phyloP scores from a whole-genome alignment of 2,888 invertebrate species.

The Dasysyrphus albostriatus region DNA sequence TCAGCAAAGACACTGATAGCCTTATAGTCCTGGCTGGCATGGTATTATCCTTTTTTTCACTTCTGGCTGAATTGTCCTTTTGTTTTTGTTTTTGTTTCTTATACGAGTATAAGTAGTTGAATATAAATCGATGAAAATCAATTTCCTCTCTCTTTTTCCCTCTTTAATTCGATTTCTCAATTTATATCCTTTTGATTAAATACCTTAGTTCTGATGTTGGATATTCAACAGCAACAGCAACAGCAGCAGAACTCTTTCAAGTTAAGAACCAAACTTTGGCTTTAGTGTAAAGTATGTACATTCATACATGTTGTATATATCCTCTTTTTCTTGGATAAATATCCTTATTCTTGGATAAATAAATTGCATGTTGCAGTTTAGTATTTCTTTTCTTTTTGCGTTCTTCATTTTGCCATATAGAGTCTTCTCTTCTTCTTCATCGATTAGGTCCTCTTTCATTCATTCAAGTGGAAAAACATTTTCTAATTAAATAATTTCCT shows the following conservation, averaged over 20 bases:
- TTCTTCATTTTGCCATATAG: not conserved
- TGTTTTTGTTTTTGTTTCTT: not conserved
- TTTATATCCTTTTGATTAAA: conserved; percentile 69
- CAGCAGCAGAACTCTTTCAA: conserved; percentile 1
- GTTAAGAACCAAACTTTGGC: not conserved
- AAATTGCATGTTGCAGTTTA: conserved; percentile 51
- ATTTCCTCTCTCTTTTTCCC: conserved; percentile 11
- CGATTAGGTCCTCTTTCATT: conserved; percentile 11
- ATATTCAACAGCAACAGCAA: conserved; percentile 10
- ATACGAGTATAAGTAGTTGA: not conserved
- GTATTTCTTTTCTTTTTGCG: not conserved
- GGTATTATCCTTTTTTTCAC: not conserved
- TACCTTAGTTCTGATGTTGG: conserved; percentile 33
- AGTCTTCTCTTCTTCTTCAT: not conserved
- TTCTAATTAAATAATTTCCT: conserved; percentile 71
- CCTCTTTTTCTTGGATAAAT: not conserved
- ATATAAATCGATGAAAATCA: conserved; percentile 54
- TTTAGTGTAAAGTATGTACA: not conserved
- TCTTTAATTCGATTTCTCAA: conserved; percentile 66
- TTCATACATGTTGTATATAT: no score
- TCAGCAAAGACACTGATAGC: not conserved
- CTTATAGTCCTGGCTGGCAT: not conserved
- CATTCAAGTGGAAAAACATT: conserved; percentile 44
- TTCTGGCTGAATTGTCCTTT: conserved; percentile 12
- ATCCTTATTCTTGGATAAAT: conserved; percentile 35